Evolutionary conservation across 35 echinoderm and acorn worm genomes (phyloP).

Genomic region (Eucidaris tribuloides): DNA sequence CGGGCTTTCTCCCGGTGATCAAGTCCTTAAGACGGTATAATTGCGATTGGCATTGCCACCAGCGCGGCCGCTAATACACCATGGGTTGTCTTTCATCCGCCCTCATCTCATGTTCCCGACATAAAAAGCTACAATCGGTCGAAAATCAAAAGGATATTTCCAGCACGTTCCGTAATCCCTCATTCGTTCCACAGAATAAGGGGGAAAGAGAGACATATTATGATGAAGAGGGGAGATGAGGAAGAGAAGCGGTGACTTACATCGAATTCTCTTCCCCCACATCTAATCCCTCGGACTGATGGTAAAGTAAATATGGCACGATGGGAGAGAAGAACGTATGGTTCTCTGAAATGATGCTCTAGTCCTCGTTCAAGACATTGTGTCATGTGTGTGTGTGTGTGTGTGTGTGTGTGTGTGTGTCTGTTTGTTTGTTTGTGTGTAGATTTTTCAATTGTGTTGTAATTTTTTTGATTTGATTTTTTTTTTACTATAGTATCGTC

Average conservation of each 20-base stretch:
- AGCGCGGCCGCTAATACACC: slow-evolving; percentile 4
- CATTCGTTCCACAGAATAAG: slow-evolving; percentile 14
- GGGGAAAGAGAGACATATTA: background rate
- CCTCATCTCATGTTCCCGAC: background rate
- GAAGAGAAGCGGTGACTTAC: slow-evolving; percentile 2
- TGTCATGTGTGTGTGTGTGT: no score
- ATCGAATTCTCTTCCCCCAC: slow-evolving; percentile 18
- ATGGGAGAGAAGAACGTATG: slow-evolving; percentile 6
- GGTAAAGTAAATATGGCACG: slow-evolving; percentile 11
- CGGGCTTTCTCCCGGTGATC: background rate
- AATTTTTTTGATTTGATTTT: no score
- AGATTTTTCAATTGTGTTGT: no score
- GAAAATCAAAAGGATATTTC: slow-evolving; percentile 37
- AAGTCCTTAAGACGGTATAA: slow-evolving; percentile 15
- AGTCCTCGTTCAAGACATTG: no score
- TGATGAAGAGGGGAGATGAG: background rate
- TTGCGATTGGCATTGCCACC: slow-evolving; percentile 30
- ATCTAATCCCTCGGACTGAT: slow-evolving; percentile 15
- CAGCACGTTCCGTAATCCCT: slow-evolving; percentile 26
- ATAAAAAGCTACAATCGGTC: slow-evolving; percentile 16
- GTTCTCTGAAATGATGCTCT: no score
- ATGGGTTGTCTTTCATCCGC: slow-evolving; percentile 24
- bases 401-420: no score
- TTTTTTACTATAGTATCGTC: no score
- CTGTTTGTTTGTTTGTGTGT: no score